A percentile compares a stretch with the other conserved stretches of the same genome.
Conservation (phyloP, 2,888 invertebrate genomes). For the Agrenia bidenticulata region DNA sequence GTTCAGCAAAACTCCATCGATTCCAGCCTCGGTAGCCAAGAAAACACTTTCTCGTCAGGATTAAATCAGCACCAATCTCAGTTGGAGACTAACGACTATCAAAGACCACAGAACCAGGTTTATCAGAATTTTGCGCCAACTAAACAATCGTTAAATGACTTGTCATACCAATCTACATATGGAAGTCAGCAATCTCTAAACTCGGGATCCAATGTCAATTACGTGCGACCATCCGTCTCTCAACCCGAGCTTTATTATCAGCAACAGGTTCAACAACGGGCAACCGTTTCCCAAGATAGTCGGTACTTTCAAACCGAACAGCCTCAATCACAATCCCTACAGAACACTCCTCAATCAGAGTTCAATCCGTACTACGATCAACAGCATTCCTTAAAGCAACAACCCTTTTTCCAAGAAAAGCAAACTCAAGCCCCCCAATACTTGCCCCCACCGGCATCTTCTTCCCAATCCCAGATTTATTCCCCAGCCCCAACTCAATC, state of each 20-base stretch:
- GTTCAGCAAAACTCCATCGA: constrained; percentile 35
- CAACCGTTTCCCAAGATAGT: constrained; percentile 2
- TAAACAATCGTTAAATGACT: not conserved
- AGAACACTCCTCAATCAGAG: constrained; percentile 5
- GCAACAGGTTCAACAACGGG: not conserved
- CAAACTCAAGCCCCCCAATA: not conserved
- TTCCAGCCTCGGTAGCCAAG: not conserved
- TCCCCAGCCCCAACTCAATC: not conserved
- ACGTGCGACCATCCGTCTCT: constrained; percentile 12
- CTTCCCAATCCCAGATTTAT: constrained; percentile 10
- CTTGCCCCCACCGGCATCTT: constrained; percentile 4
- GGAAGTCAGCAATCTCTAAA: not conserved
- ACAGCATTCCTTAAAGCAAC: constrained; percentile 18
- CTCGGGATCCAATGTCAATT: not conserved
- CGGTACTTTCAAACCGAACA: not conserved
- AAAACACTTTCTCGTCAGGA: not conserved
- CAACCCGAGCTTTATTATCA: constrained; percentile 12
- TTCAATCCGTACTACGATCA: not conserved
- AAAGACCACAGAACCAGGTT: not conserved
- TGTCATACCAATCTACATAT: not conserved
- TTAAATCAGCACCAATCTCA: constrained; percentile 20
- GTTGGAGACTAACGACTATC: too few relatives aligned
- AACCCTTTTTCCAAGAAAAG: not conserved
- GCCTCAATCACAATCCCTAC: not conserved
- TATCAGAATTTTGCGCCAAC: not conserved